Base-by-base conservation (phyloP, 1,140 invertebrate genomes). In the Bombus vancouverensis region DNA sequence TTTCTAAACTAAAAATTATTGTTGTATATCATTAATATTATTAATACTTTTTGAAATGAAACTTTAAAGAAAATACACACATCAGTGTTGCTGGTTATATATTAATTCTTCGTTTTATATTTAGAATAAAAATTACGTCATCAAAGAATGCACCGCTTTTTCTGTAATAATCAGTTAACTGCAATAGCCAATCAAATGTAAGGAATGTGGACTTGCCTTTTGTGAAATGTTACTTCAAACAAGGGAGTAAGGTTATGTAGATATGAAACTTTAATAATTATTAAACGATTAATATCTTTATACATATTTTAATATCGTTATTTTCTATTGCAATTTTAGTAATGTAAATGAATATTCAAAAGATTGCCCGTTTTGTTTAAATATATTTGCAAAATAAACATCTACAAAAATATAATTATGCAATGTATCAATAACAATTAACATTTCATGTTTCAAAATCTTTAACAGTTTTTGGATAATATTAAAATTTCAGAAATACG, bases 91-190 rank as follows among this genome's bases (percentile, higher is more conserved):
- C 9, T 12, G 28, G 22, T 39, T 78, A 22, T 66, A 73, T 9
- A 59, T 59, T 4, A n/a, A 72, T 80, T 18, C 62, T 65, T 47
- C 32, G 25, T 34, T 72, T 72, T 76, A 76, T 66, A 57, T 12
- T 83, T 77, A 87, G 37, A 83, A 87, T 65, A 77, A 78, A 77
- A 76, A 83, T 87, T 78, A 87, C 85, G 81, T 87, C 85, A 87
- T 53, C 47, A 79, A 71, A 59, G 62, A 72, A 62, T 57, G 37
- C 59, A 75, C 59, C 44, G 6, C 59, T 62, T 74, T 66, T 47
- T 66, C 28, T 47, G 10, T 28, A 28, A 39, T 42, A 32, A 77
- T 44, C 65, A 44, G 65, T 68, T 39, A 75, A 34, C 28, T 66
- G 25, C 62, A 57, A 22, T 34, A 59, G 44, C 86, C 86, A 87